Percentiles rank a stretch among this genome's conserved stretches.
These are phyloP conservation scores for Odiellus spinosus DNA, from an alignment of 2,888 invertebrate species.

Conservation along the genomic window DNA sequence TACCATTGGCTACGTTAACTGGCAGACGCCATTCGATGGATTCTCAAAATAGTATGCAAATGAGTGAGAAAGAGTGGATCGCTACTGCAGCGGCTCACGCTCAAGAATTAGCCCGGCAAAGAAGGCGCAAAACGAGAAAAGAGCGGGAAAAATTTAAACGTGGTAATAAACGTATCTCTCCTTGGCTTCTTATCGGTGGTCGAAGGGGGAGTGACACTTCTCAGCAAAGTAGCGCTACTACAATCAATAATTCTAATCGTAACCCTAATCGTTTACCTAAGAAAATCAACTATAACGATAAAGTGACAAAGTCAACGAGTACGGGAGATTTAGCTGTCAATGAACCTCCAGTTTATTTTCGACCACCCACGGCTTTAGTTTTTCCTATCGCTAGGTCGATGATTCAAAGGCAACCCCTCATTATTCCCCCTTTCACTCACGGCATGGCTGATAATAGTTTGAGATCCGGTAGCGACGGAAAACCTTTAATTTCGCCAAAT, in stretches of 20 bases:
- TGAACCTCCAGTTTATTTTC: neutral
- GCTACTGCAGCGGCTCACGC: constrained; percentile 4
- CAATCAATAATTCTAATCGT: constrained; percentile 1
- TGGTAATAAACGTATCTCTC: constrained; percentile 10
- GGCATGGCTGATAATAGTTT: constrained; percentile 19
- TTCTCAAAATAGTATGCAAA: constrained; percentile 13
- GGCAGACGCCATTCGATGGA: constrained; percentile 14
- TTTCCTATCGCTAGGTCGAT: neutral
- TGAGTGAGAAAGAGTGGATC: constrained; percentile 15
- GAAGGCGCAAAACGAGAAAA: constrained; percentile 16
- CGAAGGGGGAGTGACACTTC: constrained; percentile 17
- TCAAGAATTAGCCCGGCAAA: constrained; percentile 7
- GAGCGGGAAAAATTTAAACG: constrained; percentile 12
- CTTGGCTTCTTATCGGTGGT: constrained; percentile 10
- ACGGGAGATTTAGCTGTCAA: constrained; percentile 16
- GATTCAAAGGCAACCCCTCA: neutral
- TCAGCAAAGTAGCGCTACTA: constrained; percentile 10
- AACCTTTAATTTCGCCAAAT: too few relatives aligned
- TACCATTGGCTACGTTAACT: constrained; percentile 14
- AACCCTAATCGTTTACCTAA: neutral
- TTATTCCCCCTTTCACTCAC: constrained; percentile 18
- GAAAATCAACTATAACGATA: neutral
- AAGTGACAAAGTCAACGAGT: constrained; percentile 16
- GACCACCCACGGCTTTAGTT: constrained; percentile 1
- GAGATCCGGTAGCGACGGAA: neutral